Evolutionary conservation across 2,797 vertebrate genomes (phyloP).

Genomic region (Coccyzus lansbergi): DNA sequence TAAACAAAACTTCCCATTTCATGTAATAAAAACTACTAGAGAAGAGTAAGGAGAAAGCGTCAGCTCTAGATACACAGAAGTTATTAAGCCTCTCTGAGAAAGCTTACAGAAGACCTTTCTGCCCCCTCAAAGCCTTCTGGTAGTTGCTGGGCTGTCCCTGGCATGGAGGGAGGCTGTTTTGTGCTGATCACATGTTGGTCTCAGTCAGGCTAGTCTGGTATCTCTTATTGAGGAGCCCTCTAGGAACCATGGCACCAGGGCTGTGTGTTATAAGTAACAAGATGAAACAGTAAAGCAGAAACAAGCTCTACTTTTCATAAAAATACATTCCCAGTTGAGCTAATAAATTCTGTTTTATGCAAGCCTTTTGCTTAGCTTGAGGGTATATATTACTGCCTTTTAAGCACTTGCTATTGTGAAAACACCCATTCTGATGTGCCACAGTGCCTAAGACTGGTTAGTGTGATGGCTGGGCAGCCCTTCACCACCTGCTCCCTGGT

Average conservation of each 20-base stretch:
- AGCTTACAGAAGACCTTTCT: neutral
- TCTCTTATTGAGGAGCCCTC: rapidly evolving
- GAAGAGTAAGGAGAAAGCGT: neutral
- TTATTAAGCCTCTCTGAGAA: neutral
- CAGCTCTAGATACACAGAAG: neutral
- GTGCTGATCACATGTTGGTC: neutral
- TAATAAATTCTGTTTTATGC: neutral
- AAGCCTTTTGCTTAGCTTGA: neutral
- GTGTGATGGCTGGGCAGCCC: neutral
- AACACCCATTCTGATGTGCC: neutral
- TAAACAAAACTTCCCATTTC: neutral
- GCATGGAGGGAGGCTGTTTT: neutral
- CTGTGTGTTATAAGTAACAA: neutral
- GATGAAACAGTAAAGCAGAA: neutral
- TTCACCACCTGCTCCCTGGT: neutral
- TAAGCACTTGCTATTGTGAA: neutral
- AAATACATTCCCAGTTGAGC: neutral
- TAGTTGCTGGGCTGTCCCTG: neutral
- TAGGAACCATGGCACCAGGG: neutral
- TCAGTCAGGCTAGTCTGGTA: neutral
- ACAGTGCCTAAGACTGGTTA: neutral
- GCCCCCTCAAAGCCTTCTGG: neutral
- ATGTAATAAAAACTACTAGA: neutral
- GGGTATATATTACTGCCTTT: neutral
- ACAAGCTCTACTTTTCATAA: neutral